phyloP scores from a whole-genome alignment of 2,113 vertebrate species.

The Tragelaphus buxtoni region DNA sequence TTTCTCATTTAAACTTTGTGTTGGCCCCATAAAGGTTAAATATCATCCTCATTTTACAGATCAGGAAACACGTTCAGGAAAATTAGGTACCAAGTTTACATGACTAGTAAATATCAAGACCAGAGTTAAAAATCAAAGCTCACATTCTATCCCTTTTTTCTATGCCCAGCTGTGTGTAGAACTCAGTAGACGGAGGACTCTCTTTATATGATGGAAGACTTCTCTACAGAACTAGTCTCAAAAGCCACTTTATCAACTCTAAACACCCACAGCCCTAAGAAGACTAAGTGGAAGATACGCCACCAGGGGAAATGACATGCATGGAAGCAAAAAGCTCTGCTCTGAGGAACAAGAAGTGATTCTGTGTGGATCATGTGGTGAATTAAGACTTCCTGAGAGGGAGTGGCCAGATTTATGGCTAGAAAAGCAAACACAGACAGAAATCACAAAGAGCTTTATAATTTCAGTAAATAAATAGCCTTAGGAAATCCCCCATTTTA shows the following conservation, averaged over 20 bases:
- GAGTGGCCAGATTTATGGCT: not conserved
- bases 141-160: not conserved
- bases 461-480: not conserved
- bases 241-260: not conserved
- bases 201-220: not conserved
- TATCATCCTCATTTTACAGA: not conserved
- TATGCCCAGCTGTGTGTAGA: not conserved
- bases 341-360: slow-evolving; percentile 38
- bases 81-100: not conserved
- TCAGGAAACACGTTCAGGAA: not conserved
- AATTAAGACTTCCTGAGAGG: not conserved
- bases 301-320: not conserved
- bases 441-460: not conserved
- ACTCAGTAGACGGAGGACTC: not conserved
- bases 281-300: not conserved
- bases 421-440: slow-evolving; percentile 31
- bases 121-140: not conserved
- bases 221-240: not conserved
- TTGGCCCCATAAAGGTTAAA: not conserved
- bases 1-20: not conserved
- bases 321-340: not conserved
- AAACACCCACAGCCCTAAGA: not conserved
- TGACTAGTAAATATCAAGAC: not conserved
- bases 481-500: not conserved
- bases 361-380: not conserved